Evolutionary conservation across 2,797 vertebrate species (phyloP).

Genomic region (Ctenochaetus hawaiiensis): DNA sequence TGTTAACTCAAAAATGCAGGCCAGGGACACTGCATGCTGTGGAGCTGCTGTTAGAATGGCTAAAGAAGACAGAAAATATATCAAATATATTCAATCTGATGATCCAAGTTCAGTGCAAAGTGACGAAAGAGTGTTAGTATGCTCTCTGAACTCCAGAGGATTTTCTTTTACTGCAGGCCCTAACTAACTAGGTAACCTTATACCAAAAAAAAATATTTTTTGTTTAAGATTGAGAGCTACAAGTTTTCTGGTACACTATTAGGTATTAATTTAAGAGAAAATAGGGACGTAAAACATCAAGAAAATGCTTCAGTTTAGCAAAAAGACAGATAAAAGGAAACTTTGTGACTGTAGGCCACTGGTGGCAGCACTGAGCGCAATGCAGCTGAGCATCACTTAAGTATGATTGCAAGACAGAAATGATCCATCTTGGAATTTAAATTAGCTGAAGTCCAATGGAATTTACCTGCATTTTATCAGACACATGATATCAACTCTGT

Average conservation of each 20-base stretch:
- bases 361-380: background rate
- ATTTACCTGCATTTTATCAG: too few relatives aligned
- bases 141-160: background rate
- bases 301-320: background rate
- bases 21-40: background rate
- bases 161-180: too few relatives aligned
- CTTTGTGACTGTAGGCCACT: background rate
- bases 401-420: background rate
- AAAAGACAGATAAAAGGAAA: too few relatives aligned
- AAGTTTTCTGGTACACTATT: too few relatives aligned
- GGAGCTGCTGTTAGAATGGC: conserved; percentile 7
- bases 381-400: background rate
- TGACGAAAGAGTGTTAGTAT: conserved; percentile 16
- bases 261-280: background rate
- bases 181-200: too few relatives aligned
- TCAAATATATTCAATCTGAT: background rate
- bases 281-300: background rate
- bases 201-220: background rate
- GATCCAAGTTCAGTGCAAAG: conserved; percentile 16
- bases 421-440: background rate
- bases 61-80: background rate
- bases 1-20: conserved; percentile 72
- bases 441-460: background rate
- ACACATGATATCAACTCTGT: too few relatives aligned
- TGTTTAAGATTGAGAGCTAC: background rate